Percentiles rank a stretch among this genome's conserved stretches.
Evolutionary conservation across 2,888 invertebrate genomes (phyloP).

Genomic region (Pyrrhia umbra): DNA sequence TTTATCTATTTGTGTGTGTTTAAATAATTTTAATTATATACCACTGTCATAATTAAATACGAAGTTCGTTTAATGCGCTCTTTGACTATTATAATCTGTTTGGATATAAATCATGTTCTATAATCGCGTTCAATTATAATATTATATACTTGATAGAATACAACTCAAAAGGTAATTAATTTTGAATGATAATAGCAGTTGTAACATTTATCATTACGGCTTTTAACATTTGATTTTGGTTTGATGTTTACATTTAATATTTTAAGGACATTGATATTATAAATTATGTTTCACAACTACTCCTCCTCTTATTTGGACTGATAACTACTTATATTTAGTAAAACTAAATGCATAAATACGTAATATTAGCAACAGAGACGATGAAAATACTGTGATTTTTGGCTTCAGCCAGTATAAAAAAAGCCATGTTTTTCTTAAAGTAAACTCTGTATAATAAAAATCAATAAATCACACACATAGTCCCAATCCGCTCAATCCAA

Average conservation of each 20-base stretch:
- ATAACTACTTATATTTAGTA: too few relatives aligned
- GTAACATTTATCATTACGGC: too few relatives aligned
- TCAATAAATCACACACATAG: slow-evolving; percentile 9
- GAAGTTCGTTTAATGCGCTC: neutral
- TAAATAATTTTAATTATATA: slow-evolving; percentile 4
- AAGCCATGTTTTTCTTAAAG: neutral
- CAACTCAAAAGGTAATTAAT: neutral
- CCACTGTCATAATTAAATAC: neutral
- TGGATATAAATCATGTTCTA: neutral
- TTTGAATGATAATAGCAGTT: neutral
- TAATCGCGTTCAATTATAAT: neutral
- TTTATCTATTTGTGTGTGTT: slow-evolving; percentile 9
- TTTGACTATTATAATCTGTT: neutral
- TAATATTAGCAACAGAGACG: too few relatives aligned
- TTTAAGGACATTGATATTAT: too few relatives aligned
- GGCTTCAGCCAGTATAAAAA: too few relatives aligned
- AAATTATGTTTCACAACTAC: too few relatives aligned
- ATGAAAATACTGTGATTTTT: too few relatives aligned
- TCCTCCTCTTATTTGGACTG: too few relatives aligned
- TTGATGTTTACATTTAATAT: too few relatives aligned
- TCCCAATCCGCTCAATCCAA: slow-evolving; percentile 1
- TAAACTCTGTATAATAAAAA: neutral
- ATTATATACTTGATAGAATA: too few relatives aligned
- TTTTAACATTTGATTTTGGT: too few relatives aligned
- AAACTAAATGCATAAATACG: too few relatives aligned